phyloP scores from a whole-genome alignment of 1,140 invertebrate genomes.

The Polypedilum vanderplanki region DNA sequence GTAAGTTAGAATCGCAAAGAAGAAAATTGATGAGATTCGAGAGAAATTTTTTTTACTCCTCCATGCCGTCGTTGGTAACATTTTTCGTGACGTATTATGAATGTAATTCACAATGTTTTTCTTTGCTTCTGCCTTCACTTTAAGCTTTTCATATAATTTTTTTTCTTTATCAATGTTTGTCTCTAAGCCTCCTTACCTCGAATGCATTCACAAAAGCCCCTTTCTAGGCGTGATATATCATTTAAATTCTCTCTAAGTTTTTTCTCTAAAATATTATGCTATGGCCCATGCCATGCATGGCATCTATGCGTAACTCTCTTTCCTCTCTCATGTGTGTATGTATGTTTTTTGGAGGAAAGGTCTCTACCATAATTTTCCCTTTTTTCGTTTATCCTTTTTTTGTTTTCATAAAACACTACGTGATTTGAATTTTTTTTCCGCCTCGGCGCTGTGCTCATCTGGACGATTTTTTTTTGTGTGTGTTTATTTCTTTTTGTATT shows the following conservation, averaged over 20 bases:
- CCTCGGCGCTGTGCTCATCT: not conserved
- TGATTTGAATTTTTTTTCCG: slow-evolving; percentile 3
- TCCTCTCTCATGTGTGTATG: not conserved
- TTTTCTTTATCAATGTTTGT: not conserved
- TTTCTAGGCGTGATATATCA: slow-evolving; percentile 6
- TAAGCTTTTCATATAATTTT: not conserved
- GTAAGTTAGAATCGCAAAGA: not conserved
- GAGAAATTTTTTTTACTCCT: not conserved
- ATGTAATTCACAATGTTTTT: not conserved
- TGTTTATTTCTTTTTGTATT: no score
- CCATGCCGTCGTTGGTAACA: not conserved
- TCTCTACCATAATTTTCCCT: slow-evolving; percentile 12
- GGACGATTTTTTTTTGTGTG: not conserved
- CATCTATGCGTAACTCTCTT: not conserved
- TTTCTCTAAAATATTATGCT: not conserved
- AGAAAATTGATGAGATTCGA: slow-evolving; percentile 13
- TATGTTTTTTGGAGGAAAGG: not conserved
- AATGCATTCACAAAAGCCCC: not conserved
- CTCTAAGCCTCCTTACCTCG: not conserved
- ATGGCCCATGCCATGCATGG: not conserved
- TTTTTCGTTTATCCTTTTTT: slow-evolving; percentile 19
- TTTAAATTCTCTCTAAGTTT: not conserved
- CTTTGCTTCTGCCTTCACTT: not conserved
- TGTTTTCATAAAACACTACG: slow-evolving; percentile 12
- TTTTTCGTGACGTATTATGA: slow-evolving; percentile 12